phyloP scores from a whole-genome alignment of 2,113 vertebrate genomes.

The Shinisaurus crocodilurus region DNA sequence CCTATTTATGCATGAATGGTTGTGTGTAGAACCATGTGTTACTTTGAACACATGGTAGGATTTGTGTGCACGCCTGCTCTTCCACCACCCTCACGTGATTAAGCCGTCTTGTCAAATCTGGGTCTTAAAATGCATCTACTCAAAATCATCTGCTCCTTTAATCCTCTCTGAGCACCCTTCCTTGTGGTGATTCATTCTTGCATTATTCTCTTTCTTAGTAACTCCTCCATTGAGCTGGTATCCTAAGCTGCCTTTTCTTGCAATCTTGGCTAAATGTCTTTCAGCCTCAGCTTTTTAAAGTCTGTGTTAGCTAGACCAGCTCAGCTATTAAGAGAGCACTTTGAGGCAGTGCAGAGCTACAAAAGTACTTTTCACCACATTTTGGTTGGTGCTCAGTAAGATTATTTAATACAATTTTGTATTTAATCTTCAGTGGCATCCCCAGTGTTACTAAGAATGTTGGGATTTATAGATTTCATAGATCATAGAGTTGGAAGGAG shows the following conservation, averaged over 20 bases:
- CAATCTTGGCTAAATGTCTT: not conserved
- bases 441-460: not conserved
- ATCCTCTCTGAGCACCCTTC: not conserved
- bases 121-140: not conserved
- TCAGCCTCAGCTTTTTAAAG: not conserved
- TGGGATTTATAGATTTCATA: too few species aligned
- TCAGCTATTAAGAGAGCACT: not conserved
- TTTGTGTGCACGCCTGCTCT: not conserved
- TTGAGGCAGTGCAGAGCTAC: not conserved
- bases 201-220: not conserved
- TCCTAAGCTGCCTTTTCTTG: not conserved
- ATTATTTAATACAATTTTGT: not conserved
- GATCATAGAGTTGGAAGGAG: too few species aligned
- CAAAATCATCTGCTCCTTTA: not conserved
- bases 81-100: not conserved
- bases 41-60: not conserved
- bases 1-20: too few species aligned
- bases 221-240: not conserved
- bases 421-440: slow-evolving; percentile 25
- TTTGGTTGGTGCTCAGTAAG: slow-evolving; percentile 34
- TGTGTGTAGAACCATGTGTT: not conserved
- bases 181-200: too few species aligned
- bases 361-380: not conserved
- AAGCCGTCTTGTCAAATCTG: not conserved
- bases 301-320: not conserved